Conservation (phyloP, 2,797 vertebrate genomes). For the Halcyon chelicuti region DNA sequence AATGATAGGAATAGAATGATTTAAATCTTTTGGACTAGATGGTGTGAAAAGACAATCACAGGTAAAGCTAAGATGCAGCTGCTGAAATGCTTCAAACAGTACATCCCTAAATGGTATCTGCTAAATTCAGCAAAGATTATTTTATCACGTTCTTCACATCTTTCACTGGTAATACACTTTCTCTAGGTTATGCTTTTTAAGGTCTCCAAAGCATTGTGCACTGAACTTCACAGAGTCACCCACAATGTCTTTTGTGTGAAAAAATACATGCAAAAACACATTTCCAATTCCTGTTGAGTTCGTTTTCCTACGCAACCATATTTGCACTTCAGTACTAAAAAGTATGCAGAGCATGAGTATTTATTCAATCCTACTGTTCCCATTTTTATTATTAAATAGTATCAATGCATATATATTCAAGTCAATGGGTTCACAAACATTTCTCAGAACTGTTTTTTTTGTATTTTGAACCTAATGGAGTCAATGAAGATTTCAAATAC, state of each 20-base stretch:
- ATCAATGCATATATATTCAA: not conserved
- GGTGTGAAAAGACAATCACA: not conserved
- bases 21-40: not conserved
- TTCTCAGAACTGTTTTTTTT: not conserved
- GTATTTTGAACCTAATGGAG: not conserved
- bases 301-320: not conserved
- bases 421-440: not conserved
- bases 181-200: not conserved
- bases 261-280: fast-evolving
- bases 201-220: not conserved
- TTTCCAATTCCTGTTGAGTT: not conserved
- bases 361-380: not conserved
- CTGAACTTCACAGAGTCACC: not conserved
- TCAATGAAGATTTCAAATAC: not conserved
- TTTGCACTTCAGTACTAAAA: not conserved
- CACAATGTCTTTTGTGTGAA: not conserved
- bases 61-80: not conserved
- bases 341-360: not conserved
- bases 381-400: not conserved
- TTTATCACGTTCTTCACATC: not conserved
- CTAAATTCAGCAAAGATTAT: not conserved
- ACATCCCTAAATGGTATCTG: not conserved
- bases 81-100: not conserved
- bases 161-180: not conserved
- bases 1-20: not conserved